A percentile compares a stretch with the other conserved stretches of the same genome.
Evolutionary conservation across 1,140 invertebrate species (phyloP).

Genomic region (Drosophila lini): DNA sequence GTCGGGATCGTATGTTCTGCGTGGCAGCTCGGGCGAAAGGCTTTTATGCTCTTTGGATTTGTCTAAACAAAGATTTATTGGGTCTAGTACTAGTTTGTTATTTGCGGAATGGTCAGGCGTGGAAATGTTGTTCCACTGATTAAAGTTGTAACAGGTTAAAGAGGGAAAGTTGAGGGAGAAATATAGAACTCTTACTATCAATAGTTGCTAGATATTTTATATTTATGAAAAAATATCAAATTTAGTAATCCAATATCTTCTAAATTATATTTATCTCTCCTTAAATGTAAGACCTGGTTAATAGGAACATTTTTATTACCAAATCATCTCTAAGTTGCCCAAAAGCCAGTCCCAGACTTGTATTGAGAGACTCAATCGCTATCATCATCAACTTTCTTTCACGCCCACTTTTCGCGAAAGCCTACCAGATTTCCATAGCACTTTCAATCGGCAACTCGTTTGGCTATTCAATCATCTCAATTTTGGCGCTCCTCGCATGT

Average conservation of each 20-base stretch:
- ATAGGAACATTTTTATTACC: slow-evolving; percentile 10
- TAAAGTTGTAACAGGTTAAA: slow-evolving; percentile 16
- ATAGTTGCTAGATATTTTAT: too few species aligned
- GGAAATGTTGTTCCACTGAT: slow-evolving; percentile 24
- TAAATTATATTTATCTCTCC: too few species aligned
- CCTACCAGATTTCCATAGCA: slow-evolving; percentile 34
- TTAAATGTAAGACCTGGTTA: too few species aligned
- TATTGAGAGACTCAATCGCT: slow-evolving; percentile 17
- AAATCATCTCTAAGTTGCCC: not conserved
- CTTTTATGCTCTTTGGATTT: slow-evolving; percentile 77
- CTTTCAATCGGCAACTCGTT: slow-evolving; percentile 46
- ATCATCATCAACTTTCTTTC: slow-evolving; percentile 41
- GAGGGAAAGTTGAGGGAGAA: not conserved
- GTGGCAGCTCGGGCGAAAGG: slow-evolving; percentile 60
- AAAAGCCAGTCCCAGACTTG: not conserved
- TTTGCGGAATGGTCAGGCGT: not conserved
- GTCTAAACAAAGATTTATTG: slow-evolving; percentile 82
- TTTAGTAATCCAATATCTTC: too few species aligned
- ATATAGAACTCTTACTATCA: not conserved
- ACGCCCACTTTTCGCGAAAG: slow-evolving; percentile 28
- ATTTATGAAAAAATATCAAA: too few species aligned
- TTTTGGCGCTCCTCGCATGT: slow-evolving; percentile 39
- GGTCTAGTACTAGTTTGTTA: slow-evolving; percentile 39
- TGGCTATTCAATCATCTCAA: slow-evolving; percentile 43
- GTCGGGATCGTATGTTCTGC: slow-evolving; percentile 52